Evolutionary conservation across 2,888 invertebrate genomes (phyloP).

Genomic region (Acleris cristana): DNA sequence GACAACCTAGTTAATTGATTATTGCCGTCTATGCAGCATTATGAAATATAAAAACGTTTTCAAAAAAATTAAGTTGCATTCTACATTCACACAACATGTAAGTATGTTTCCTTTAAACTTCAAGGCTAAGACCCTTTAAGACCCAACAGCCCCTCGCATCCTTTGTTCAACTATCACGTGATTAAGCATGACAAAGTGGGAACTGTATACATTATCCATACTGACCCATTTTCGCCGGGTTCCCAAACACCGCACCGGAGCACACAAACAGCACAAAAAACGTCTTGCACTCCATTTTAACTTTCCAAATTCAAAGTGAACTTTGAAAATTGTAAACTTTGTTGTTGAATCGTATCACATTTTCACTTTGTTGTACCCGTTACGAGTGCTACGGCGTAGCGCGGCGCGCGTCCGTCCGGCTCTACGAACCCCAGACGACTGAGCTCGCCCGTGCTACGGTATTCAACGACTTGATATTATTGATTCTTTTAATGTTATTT

Average conservation of each 20-base stretch:
- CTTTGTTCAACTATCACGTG: conserved; percentile 66
- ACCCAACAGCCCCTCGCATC: conserved; percentile 20
- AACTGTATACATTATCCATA: conserved; percentile 64
- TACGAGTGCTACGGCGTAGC: conserved; percentile 48
- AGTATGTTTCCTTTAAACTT: too few relatives aligned
- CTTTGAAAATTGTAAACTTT: conserved; percentile 1
- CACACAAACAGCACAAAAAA: conserved; percentile 52
- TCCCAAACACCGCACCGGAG: conserved; percentile 58
- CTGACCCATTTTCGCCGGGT: conserved; percentile 81
- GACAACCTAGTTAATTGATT: too few relatives aligned
- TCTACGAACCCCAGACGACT: conserved; percentile 73
- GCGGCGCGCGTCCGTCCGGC: conserved; percentile 56
- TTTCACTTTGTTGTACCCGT: conserved; percentile 42
- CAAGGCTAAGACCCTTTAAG: neutral
- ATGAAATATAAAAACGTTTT: too few relatives aligned
- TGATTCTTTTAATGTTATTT: conserved; percentile 83
- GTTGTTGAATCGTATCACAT: conserved; percentile 37
- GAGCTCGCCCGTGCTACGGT: conserved; percentile 57
- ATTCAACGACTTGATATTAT: conserved; percentile 68
- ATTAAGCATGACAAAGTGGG: conserved; percentile 56
- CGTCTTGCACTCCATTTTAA: conserved; percentile 67
- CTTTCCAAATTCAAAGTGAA: conserved; percentile 2
- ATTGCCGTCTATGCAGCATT: too few relatives aligned
- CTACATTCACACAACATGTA: too few relatives aligned
- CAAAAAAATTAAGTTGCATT: too few relatives aligned